Percentiles rank a stretch among this genome's conserved stretches.
Conservation (phyloP, 2,113 vertebrate species). For the Cyanoderma ruficeps region DNA sequence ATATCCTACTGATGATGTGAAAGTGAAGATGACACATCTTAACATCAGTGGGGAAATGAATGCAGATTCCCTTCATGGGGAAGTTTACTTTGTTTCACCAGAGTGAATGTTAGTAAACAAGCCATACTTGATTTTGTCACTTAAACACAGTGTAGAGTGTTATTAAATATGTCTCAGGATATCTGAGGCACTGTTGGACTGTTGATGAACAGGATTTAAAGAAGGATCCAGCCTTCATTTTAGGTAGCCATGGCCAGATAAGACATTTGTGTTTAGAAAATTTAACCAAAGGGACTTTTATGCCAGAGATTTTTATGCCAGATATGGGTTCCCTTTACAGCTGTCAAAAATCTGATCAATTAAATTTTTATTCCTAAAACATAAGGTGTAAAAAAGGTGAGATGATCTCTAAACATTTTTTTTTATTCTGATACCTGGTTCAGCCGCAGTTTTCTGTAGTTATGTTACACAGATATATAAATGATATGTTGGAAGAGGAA, state of each 20-base stretch:
- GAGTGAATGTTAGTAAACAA: background rate
- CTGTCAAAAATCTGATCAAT: background rate
- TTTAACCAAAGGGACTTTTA: background rate
- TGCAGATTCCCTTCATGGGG: background rate
- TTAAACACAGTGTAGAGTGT: background rate
- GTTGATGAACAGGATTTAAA: background rate
- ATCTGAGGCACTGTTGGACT: background rate
- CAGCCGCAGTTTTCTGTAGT: background rate
- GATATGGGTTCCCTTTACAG: background rate
- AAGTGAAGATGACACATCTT: background rate
- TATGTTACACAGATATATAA: background rate
- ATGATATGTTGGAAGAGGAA: background rate
- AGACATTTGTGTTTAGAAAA: background rate
- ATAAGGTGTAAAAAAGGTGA: background rate
- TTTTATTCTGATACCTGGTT: background rate
- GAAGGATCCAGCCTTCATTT: background rate
- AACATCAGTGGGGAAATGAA: background rate
- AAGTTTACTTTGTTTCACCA: background rate
- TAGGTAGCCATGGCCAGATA: background rate
- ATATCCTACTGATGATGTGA: background rate
- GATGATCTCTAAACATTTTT: background rate
- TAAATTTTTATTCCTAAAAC: background rate
- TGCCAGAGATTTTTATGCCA: background rate
- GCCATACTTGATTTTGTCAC: rapidly evolving
- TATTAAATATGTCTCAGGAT: background rate